phyloP scores from a whole-genome alignment of 1,140 invertebrate genomes.

The Drosophila eugracilis region DNA sequence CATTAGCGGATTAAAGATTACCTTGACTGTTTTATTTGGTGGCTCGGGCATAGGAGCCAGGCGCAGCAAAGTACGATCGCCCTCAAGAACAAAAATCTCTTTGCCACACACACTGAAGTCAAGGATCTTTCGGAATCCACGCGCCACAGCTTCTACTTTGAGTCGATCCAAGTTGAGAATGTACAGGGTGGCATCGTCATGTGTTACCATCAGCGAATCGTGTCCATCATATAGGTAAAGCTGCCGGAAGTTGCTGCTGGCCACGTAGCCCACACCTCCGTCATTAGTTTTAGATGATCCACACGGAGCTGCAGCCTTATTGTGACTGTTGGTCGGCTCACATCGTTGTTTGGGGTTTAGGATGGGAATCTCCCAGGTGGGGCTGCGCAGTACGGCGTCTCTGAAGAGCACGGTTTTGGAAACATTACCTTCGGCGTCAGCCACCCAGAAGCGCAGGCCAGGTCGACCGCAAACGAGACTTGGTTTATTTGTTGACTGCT shows the following conservation, averaged over 20 bases:
- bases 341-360: slow-evolving; percentile 87
- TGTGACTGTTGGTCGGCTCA: slow-evolving; percentile 11
- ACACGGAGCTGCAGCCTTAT: not conserved
- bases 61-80: slow-evolving; percentile 87
- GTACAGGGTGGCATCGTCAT: slow-evolving; percentile 89
- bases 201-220: slow-evolving; percentile 90
- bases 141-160: slow-evolving; percentile 86
- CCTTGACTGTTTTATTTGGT: slow-evolving; percentile 69
- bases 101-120: slow-evolving; percentile 77
- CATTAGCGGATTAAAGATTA: slow-evolving; percentile 80
- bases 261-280: slow-evolving; percentile 76
- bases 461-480: slow-evolving; percentile 88
- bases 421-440: slow-evolving; percentile 91
- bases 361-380: slow-evolving; percentile 87
- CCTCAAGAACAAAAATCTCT: slow-evolving; percentile 91
- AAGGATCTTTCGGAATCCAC: slow-evolving; percentile 84
- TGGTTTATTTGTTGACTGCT: slow-evolving; percentile 13
- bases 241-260: slow-evolving; percentile 87
- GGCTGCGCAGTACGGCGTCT: slow-evolving; percentile 87
- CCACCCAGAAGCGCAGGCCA: slow-evolving; percentile 92
- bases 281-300: slow-evolving; percentile 32
- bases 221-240: slow-evolving; percentile 89
- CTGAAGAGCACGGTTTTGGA: slow-evolving; percentile 94
- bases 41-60: slow-evolving; percentile 85
- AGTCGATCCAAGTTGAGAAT: slow-evolving; percentile 89